Percentiles rank a stretch among this genome's conserved stretches.
phyloP scores from a whole-genome alignment of 2,797 vertebrate genomes.

The Tolypeutes matacus region DNA sequence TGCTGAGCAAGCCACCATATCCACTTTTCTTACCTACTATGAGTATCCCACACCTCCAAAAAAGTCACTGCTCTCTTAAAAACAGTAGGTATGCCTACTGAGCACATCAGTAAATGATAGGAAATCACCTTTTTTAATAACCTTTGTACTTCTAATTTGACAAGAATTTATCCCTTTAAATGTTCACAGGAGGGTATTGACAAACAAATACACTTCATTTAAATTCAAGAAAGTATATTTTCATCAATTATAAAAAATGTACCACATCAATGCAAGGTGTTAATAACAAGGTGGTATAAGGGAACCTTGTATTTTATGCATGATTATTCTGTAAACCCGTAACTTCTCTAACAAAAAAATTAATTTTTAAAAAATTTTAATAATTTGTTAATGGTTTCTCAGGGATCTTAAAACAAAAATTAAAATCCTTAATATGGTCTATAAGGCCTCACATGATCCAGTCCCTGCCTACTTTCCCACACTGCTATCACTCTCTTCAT shows the following conservation, averaged over 20 bases:
- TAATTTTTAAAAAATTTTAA: background rate
- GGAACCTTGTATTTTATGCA: too few species aligned
- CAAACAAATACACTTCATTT: slow-evolving; percentile 24
- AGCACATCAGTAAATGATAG: background rate
- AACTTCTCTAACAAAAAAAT: too few species aligned
- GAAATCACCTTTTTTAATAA: slow-evolving; percentile 15
- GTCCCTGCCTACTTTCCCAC: background rate
- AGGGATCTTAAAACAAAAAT: slow-evolving; percentile 27
- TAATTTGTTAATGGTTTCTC: slow-evolving; percentile 30
- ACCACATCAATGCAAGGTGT: too few species aligned
- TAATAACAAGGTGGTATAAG: too few species aligned
- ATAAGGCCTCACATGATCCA: background rate
- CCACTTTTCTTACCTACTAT: background rate
- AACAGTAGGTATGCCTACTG: background rate
- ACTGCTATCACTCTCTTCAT: background rate
- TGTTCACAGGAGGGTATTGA: background rate
- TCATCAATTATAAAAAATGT: too few species aligned
- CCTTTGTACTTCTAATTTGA: slow-evolving; percentile 15
- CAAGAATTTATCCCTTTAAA: slow-evolving; percentile 19
- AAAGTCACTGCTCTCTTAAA: slow-evolving; percentile 7
- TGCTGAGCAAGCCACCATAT: background rate
- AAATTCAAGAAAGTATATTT: slow-evolving; percentile 13
- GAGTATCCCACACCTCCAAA: background rate
- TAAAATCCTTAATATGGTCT: slow-evolving; percentile 18
- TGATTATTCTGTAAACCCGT: too few species aligned